Percentiles rank a stretch among this genome's conserved stretches.
Conservation (phyloP, 2,797 vertebrate species). For the Tamandua tetradactyla region DNA sequence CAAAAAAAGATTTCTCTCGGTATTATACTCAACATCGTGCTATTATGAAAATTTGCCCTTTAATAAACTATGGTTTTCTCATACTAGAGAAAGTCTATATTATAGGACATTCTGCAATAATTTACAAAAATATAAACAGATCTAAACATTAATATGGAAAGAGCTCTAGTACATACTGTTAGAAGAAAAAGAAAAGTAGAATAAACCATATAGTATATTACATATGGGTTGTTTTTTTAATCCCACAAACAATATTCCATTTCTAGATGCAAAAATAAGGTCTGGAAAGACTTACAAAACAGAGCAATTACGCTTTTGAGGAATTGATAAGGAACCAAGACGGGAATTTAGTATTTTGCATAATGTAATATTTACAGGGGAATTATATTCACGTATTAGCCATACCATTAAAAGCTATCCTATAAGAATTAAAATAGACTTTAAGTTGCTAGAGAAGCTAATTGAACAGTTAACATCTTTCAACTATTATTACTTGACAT, state of each 20-base stretch:
- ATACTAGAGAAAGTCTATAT: neutral
- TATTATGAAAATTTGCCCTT: neutral
- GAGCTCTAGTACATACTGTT: no score
- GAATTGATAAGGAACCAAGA: neutral
- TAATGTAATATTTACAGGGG: neutral
- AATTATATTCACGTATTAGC: neutral
- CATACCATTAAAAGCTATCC: slow-evolving; percentile 9
- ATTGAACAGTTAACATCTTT: neutral
- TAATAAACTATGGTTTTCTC: neutral
- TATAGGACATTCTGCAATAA: neutral
- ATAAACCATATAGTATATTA: neutral
- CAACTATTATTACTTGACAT: neutral
- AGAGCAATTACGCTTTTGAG: neutral
- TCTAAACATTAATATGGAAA: neutral
- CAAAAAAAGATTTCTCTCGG: neutral
- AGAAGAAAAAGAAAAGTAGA: neutral
- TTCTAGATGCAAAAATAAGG: neutral
- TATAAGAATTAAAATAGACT: neutral
- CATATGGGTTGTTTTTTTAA: neutral
- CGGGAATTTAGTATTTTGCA: neutral
- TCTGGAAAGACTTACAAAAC: neutral
- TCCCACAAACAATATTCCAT: neutral
- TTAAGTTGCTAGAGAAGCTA: slow-evolving; percentile 1
- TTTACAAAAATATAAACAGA: neutral
- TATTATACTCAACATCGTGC: neutral